Conservation (phyloP, 2,888 invertebrate species). For the Napeogenes sylphis region DNA sequence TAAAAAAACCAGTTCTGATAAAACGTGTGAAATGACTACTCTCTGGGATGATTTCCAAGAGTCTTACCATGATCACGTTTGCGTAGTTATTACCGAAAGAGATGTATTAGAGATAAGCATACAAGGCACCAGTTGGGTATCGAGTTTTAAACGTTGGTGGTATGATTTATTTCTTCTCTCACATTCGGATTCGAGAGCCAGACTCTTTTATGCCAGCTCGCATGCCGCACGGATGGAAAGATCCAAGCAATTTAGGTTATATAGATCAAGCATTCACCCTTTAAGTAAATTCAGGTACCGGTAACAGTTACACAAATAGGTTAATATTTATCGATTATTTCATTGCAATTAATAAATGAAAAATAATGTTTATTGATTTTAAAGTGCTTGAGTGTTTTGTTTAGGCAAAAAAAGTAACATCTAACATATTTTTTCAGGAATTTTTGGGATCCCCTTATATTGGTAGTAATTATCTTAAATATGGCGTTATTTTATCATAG, state of each 20-base stretch:
- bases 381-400: too few relatives aligned
- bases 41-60: conserved; percentile 17
- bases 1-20: background rate
- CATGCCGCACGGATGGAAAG: conserved; percentile 42
- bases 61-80: conserved; percentile 42
- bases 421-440: conserved; percentile 18
- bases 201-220: conserved; percentile 40
- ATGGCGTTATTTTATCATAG: conserved; percentile 27
- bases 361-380: background rate
- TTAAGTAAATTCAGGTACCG: conserved; percentile 42
- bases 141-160: conserved; percentile 40
- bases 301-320: background rate
- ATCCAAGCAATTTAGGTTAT: conserved; percentile 38
- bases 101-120: conserved; percentile 44
- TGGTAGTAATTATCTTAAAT: conserved; percentile 19
- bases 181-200: conserved; percentile 35
- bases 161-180: conserved; percentile 42
- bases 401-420: background rate
- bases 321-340: conserved; percentile 7
- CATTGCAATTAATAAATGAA: too few relatives aligned
- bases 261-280: conserved; percentile 41
- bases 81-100: conserved; percentile 37
- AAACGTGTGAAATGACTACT: background rate
- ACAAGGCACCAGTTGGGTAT: conserved; percentile 27
- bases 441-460: conserved; percentile 25